Percentiles rank a stretch among this genome's conserved stretches.
Evolutionary conservation across 2,797 vertebrate genomes (phyloP).

Genomic region (Sandelia bainsii): DNA sequence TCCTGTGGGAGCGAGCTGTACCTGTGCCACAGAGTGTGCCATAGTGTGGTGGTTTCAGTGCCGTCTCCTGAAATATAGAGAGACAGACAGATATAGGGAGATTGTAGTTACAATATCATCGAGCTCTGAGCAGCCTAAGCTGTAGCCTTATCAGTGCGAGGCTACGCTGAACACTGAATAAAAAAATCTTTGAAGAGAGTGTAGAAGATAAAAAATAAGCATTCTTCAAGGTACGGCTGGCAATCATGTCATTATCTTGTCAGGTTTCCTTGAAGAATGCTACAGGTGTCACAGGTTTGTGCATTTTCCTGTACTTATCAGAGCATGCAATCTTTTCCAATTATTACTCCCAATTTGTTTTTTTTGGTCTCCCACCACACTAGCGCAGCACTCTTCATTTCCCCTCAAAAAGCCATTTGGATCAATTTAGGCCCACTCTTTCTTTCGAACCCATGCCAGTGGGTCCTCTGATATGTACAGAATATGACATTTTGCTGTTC

Average conservation of each 20-base stretch:
- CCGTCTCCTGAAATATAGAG: slow-evolving; percentile 93
- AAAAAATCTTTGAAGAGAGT: slow-evolving; percentile 74
- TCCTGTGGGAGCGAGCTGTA: slow-evolving; percentile 91
- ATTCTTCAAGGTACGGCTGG: slow-evolving; percentile 87
- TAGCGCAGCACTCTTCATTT: slow-evolving; percentile 83
- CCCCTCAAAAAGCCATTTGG: slow-evolving; percentile 71
- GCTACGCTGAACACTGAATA: slow-evolving; percentile 78
- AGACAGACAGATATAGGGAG: slow-evolving; percentile 93
- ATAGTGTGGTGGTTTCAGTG: slow-evolving; percentile 92
- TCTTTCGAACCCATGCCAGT: slow-evolving; percentile 77
- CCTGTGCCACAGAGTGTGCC: slow-evolving; percentile 92
- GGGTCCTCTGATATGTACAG: slow-evolving; percentile 85
- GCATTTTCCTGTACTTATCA: slow-evolving; percentile 85
- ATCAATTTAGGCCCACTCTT: slow-evolving; percentile 80
- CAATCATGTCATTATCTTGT: slow-evolving; percentile 78
- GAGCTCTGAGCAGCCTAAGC: slow-evolving; percentile 85
- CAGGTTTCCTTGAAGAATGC: slow-evolving; percentile 89
- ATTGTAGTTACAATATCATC: slow-evolving; percentile 89
- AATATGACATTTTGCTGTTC: slow-evolving; percentile 69
- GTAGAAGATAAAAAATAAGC: slow-evolving; percentile 64
- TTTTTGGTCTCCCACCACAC: slow-evolving; percentile 83
- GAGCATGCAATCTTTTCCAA: slow-evolving; percentile 85
- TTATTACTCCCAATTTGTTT: slow-evolving; percentile 80
- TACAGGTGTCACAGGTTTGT: slow-evolving; percentile 80
- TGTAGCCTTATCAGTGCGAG: slow-evolving; percentile 82